Evolutionary conservation across 2,113 vertebrate species (phyloP), one percentile per base, ranked within the genome.

Genomic region (Eulacestoma nigropectus): DNA sequence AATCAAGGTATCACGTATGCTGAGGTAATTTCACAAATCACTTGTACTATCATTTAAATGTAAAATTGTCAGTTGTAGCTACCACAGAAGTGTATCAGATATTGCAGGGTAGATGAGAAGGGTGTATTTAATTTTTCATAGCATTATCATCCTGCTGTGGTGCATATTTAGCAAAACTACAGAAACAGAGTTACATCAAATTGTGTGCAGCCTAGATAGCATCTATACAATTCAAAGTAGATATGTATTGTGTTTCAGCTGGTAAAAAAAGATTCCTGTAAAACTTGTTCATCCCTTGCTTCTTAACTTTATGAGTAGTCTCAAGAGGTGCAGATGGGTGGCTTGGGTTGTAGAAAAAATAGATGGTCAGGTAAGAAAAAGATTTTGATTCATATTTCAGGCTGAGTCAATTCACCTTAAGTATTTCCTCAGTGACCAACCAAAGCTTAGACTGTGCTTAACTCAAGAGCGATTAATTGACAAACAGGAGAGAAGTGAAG

Each of bases 291-390:
- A 35, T 53, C 6, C n/a, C 22, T 75, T 18, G 10, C 18, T 55
- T 44, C 18, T 55, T 68, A 37, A n/a, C 85, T 79, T 74, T 57
- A 46, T 18, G 13, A 53, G 20, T 32, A 53, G 15, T 33, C 1
- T 4, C 7, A 50, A 37, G 30, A 92, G 16, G 6, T 2, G 0
- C 7, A 37, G 29, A 29, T 0, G 0, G 10, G 30, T 60, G 41
- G 20, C 18, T 72, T 56, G 55, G 37, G 19, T 65, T 73, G 17
- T 41, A 85, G 27, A 33, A 67, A 68, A 68, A 53, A 39, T 1
- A 75, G 8, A 53, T n/a, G 17, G 4, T 8, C 22, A 80, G 18
- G 13, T 73, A 29, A n/a, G n/a, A n/a, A n/a, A n/a, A n/a, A n/a
- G n/a, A n/a, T 33, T 76, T 85, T 41, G 65, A 55, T 62, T 77